Evolutionary conservation across 2,888 invertebrate species (phyloP).

Genomic region (Caradrina kadenii): DNA sequence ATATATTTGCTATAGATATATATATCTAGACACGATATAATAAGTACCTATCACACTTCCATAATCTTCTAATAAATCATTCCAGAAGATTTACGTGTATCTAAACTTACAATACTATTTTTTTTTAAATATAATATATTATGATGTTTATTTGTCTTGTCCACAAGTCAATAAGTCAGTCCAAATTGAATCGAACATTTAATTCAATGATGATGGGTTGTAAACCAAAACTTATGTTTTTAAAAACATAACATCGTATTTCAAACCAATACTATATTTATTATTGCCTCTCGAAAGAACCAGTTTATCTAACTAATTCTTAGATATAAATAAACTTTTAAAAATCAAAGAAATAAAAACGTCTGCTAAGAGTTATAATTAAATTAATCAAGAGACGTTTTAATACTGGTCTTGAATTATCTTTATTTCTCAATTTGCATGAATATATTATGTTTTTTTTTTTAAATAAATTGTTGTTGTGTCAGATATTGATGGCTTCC

Average conservation of each 20-base stretch:
- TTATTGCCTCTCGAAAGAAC: conserved; percentile 53
- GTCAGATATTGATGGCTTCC: neutral
- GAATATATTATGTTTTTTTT: conserved; percentile 34
- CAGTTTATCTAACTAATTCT: conserved; percentile 55
- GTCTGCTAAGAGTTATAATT: conserved; percentile 59
- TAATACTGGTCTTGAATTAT: conserved; percentile 44
- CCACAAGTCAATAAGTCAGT: conserved; percentile 47
- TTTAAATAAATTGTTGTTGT: conserved; percentile 19
- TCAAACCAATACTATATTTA: conserved; percentile 53
- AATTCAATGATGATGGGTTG: conserved; percentile 48
- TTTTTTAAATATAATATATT: conserved; percentile 27
- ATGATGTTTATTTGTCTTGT: conserved; percentile 9
- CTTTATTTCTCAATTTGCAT: conserved; percentile 64
- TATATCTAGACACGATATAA: too few species aligned
- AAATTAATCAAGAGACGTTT: conserved; percentile 63
- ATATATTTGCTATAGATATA: too few species aligned
- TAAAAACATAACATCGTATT: conserved; percentile 37
- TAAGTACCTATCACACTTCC: neutral
- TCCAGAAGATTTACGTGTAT: neutral
- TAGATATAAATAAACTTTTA: conserved; percentile 51
- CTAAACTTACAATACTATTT: conserved; percentile 16
- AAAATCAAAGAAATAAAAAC: conserved; percentile 53
- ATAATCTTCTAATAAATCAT: conserved; percentile 27
- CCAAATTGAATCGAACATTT: conserved; percentile 42
- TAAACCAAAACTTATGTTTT: conserved; percentile 35